Evolutionary conservation across 2,888 invertebrate species (phyloP), one percentile per base, ranked within the genome.

Genomic region (Andrena marginata): DNA sequence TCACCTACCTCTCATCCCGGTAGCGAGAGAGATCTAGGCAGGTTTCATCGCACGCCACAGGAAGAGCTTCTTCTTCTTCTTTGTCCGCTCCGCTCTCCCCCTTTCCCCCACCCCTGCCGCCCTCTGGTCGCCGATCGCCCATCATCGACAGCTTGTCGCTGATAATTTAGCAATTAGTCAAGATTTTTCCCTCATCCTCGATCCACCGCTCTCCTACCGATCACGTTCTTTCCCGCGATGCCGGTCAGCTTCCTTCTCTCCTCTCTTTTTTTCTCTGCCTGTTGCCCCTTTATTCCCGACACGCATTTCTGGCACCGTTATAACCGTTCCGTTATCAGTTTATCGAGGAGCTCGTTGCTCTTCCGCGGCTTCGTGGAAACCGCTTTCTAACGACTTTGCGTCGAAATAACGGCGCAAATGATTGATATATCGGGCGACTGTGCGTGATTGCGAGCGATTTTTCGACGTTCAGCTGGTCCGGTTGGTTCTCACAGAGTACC

Each of bases 1-100:
- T 94, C 94, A 94, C 91, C 93, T 91, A 93, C 82, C 88, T 85
- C 88, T 81, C 88, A 80, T 93, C 92, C 92, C 92, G 91, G 92
- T 92, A 93, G 92, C 91, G 91, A 91, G 88, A 90, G 87, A 88
- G 86, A 87, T 89, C 88, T 87, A 89, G 86, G 86, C 86, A 85
- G 86, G 88, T 87, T 89, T 89, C 89, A 86, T 89, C 86, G 87
- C 80, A 80, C 81, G 87, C 85, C 80, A 80, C 84, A 89, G 89
- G 88, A 87, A 88, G 89, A 76, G 77, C 75, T 35, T 74, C 76
- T 70, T 78, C 65, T 76, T 77, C 75, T 54, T 79, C 75, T 35
- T 74, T 67, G 65, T 42, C 62, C 68, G 16, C 23, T 23, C 16
- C 20, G 13, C 29, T 62, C 29, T 62, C 69, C 13, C 3, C 33